phyloP scores from a whole-genome alignment of 2,888 invertebrate genomes.

The Mayetiola destructor region DNA sequence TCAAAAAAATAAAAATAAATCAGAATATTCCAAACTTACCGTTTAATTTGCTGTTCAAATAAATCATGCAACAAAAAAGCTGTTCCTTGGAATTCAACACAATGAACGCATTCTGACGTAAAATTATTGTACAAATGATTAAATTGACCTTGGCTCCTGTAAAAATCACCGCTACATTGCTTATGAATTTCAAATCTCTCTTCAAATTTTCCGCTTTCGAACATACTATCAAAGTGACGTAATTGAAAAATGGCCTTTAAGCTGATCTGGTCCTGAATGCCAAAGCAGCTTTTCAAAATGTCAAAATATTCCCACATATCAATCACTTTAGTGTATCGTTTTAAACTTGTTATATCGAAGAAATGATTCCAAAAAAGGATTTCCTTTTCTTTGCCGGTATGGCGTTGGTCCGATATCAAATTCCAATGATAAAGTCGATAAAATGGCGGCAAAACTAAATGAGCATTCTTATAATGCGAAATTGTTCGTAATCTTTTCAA shows the following conservation, averaged over 20 bases:
- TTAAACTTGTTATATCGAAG: conserved; percentile 69
- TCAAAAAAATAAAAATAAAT: conserved; percentile 2
- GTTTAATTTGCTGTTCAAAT: conserved; percentile 37
- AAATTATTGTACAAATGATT: conserved; percentile 45
- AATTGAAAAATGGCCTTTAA: conserved; percentile 69
- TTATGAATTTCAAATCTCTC: conserved; percentile 56
- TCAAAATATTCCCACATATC: conserved; percentile 70
- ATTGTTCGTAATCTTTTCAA: conserved; percentile 49
- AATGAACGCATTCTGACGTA: conserved; percentile 35
- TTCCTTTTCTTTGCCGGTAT: conserved; percentile 34
- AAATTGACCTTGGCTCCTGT: not conserved
- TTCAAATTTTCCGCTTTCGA: conserved; percentile 62
- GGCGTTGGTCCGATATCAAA: conserved; percentile 28
- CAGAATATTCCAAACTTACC: conserved; percentile 26
- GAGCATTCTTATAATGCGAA: conserved; percentile 38
- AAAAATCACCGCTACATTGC: conserved; percentile 31
- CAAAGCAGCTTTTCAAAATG: conserved; percentile 35
- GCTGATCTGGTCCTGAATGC: conserved; percentile 27
- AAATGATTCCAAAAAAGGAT: conserved; percentile 67
- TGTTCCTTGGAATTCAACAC: conserved; percentile 73
- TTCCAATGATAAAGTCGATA: conserved; percentile 82
- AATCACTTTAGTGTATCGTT: conserved; percentile 56
- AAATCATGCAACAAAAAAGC: conserved; percentile 48
- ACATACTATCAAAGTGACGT: conserved; percentile 74
- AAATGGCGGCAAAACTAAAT: conserved; percentile 85